Percentiles rank a stretch among this genome's conserved stretches.
Conservation (phyloP, 2,888 invertebrate species). For the Drosophila colorata region DNA sequence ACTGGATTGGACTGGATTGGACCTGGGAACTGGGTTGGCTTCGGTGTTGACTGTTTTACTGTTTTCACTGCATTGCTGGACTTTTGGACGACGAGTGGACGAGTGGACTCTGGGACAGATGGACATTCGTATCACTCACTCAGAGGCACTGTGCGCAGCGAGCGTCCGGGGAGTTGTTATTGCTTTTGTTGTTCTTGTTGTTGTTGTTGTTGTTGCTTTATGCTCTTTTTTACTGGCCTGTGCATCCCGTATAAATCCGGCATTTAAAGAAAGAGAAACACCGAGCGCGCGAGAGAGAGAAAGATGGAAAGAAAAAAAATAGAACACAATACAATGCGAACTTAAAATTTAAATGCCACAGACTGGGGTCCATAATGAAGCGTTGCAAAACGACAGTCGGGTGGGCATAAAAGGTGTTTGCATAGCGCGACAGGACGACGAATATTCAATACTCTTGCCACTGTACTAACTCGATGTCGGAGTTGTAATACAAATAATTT, state of each 20-base stretch:
- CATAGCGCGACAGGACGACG: background rate
- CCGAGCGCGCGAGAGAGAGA: background rate
- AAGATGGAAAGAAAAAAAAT: background rate
- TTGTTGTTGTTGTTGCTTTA: constrained; percentile 32
- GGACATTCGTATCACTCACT: constrained; percentile 47
- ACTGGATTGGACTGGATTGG: constrained; percentile 9
- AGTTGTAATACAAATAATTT: no score
- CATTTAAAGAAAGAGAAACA: constrained; percentile 44
- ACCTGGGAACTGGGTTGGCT: constrained; percentile 8
- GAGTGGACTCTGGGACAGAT: constrained; percentile 10
- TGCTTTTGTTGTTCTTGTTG: constrained; percentile 18
- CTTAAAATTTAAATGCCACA: constrained; percentile 51
- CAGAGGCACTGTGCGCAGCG: constrained; percentile 8
- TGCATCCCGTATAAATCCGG: constrained; percentile 67
- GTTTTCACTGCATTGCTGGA: constrained; percentile 38
- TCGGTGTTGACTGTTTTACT: constrained; percentile 37
- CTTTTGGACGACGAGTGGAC: constrained; percentile 17
- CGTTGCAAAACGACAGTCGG: constrained; percentile 6
- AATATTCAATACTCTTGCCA: background rate
- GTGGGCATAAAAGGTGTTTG: constrained; percentile 6
- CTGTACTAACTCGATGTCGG: no score
- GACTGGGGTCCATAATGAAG: constrained; percentile 34
- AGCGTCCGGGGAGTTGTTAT: constrained; percentile 45
- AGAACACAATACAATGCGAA: constrained; percentile 29
- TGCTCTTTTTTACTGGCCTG: constrained; percentile 41